Evolutionary conservation across 1,140 invertebrate genomes (phyloP).

Genomic region (Calephelis nemesis): DNA sequence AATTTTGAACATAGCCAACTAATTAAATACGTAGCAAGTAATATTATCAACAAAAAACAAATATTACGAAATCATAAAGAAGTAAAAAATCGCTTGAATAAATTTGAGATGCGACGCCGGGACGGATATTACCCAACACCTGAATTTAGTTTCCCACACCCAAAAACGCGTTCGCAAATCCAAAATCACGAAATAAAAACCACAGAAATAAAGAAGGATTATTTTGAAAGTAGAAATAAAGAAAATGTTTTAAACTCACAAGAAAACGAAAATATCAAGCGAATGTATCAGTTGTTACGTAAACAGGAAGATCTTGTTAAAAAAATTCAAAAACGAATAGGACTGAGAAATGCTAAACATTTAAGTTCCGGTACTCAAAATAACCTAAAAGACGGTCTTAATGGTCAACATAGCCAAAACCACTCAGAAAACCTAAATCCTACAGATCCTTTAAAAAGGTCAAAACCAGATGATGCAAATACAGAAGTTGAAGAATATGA

Average conservation of each 20-base stretch:
- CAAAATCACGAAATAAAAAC: background rate
- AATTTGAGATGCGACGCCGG: constrained; percentile 34
- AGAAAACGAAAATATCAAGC: background rate
- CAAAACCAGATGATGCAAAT: background rate
- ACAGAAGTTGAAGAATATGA: background rate
- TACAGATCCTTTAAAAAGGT: background rate
- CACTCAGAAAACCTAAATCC: background rate
- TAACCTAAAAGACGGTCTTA: background rate
- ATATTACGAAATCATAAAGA: constrained; percentile 22
- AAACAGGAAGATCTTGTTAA: constrained; percentile 2
- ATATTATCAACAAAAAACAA: background rate
- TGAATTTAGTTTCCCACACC: constrained; percentile 11
- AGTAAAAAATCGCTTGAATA: constrained; percentile 34
- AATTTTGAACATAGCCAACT: background rate
- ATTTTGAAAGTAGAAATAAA: background rate
- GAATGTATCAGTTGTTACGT: background rate
- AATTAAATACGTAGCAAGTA: background rate
- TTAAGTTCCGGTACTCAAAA: background rate
- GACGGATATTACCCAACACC: constrained; percentile 34
- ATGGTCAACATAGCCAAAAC: background rate
- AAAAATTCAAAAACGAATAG: background rate
- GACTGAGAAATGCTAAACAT: background rate
- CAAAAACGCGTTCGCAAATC: background rate
- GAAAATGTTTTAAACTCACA: background rate
- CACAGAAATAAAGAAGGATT: background rate